Conservation (phyloP, 2,113 vertebrate genomes). For the pig (Sus scrofa) region DNA sequence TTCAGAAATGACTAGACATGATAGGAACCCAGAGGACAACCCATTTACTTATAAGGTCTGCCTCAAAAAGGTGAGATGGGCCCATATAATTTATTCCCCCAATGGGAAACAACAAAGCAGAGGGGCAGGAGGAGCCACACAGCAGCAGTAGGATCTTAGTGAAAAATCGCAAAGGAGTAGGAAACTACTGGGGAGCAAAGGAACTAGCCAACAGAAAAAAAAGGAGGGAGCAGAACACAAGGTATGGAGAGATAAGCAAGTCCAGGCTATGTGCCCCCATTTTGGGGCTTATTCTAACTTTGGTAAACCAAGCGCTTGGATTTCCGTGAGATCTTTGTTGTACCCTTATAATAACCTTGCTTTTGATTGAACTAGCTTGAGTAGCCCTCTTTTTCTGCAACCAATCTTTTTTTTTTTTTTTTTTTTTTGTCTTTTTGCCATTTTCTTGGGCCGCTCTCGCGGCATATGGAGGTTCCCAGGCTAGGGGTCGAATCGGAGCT, state of each 20-base stretch:
- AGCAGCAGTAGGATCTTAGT: neutral
- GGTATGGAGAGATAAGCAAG: neutral
- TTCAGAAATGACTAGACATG: slow-evolving; percentile 8
- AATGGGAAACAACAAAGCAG: neutral
- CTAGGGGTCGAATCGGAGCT: too few relatives aligned
- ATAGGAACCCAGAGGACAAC: neutral
- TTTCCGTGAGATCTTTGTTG: neutral
- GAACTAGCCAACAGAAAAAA: neutral
- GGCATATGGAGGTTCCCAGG: too few relatives aligned
- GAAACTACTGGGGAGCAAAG: neutral
- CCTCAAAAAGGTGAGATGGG: neutral
- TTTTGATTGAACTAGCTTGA: neutral
- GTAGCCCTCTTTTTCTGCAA: neutral
- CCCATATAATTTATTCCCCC: neutral
- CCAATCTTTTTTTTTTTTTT: too few relatives aligned
- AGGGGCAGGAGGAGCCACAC: neutral
- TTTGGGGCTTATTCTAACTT: neutral
- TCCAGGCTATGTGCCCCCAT: neutral
- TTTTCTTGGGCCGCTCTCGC: too few relatives aligned
- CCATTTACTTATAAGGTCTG: neutral
- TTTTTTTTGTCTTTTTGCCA: too few relatives aligned
- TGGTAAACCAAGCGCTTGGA: neutral
- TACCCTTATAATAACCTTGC: neutral
- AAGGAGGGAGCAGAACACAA: neutral
- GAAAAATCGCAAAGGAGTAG: neutral